Base-by-base conservation (phyloP, 1,140 invertebrate genomes). In the Platyscapa corneri region DNA sequence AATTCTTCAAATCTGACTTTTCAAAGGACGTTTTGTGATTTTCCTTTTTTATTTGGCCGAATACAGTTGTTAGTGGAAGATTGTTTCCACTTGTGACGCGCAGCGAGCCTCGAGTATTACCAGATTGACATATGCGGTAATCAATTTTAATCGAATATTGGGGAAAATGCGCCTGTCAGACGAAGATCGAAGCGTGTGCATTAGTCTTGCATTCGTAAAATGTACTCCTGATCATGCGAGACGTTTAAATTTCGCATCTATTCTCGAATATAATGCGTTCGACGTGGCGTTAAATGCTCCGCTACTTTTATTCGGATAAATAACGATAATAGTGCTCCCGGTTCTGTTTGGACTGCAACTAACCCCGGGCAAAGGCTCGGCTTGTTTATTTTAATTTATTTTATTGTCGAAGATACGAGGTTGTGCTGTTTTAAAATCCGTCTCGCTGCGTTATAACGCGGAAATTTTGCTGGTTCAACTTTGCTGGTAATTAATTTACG, bases 201-300 rank as follows among this genome's bases (percentile, higher is more conserved):
- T 74, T 74, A 42, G 20, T n/a, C 27, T 74, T 74, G n/a, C n/a
- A n/a, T n/a, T n/a, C 8, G 6, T 74, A 74, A 74, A 74, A 72
- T 72, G 39, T 23, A 39, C 3, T 74, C 70, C 42, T 18, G 37
- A 74, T 74, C 27, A 20, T 16, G 42, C 42, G 42, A 23, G 23
- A 74, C 27, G 10, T n/a, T 42, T 27, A 7, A 74, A 72, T 23
- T 23, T 39, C 67, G 34, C 34, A 20, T 72, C 18, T 10, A 72
- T 39, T 72, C 39, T 72, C 20, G 1, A 39, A 39, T 23, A 37
- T 2, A 37, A 39, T 39, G 1, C 23, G 7, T 16, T 39, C 5
- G 8, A 16, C 34, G 16, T 72, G 39, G 34, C 34, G 67, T 39
- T 0, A 39, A 72, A 39, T 72, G 16, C 16, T 20, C 23, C 23